Evolutionary conservation across 1,140 invertebrate species (phyloP), one percentile per base, ranked within the genome.

Genomic region (Trichomalopsis sarcophagae): DNA sequence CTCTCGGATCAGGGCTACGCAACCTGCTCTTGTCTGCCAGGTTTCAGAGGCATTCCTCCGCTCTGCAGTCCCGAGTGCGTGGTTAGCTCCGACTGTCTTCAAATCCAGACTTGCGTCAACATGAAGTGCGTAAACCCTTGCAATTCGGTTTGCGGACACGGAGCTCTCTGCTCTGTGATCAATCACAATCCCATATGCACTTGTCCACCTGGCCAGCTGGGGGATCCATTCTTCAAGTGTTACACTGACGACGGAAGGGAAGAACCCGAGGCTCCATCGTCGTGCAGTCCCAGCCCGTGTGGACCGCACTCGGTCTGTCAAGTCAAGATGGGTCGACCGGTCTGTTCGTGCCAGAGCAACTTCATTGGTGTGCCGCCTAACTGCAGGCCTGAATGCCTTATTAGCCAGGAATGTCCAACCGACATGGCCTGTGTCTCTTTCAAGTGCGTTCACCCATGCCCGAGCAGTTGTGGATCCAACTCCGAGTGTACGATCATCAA

Each of bases 281-380:
- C 97, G 33, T 98, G 97, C 90, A 91, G 94, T 69, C 96, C 96
- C 55, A 97, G 96, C 73, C 97, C 97, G 17, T 98, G 97, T 93
- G 97, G 97, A 79, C 95, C 96, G 17, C 97, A 97, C 92, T 97
- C 97, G 0, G 94, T 97, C 50, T 98, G 97, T 90, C 96, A 97
- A 94, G 94, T 97, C 68, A 96, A 96, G 92, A 95, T 96, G 91
- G 95, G 95, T 74, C 94, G 96, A 90, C 95, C 97, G 14, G 96
- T 97, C 0, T 97, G 96, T 89, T 97, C 96, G 7, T 98, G 96
- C 89, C 94, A 95, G 84, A 95, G 95, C 50, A 96, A 96, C 89
- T 96, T 96, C 87, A 94, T 96, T 36, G 96, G 96, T 55, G 95
- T 94, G 88, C 95, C 96, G 71, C 96, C 96, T 36, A 95, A 95